Base-by-base conservation (phyloP, 2,113 vertebrate species). In the Pachycephala philippinensis region DNA sequence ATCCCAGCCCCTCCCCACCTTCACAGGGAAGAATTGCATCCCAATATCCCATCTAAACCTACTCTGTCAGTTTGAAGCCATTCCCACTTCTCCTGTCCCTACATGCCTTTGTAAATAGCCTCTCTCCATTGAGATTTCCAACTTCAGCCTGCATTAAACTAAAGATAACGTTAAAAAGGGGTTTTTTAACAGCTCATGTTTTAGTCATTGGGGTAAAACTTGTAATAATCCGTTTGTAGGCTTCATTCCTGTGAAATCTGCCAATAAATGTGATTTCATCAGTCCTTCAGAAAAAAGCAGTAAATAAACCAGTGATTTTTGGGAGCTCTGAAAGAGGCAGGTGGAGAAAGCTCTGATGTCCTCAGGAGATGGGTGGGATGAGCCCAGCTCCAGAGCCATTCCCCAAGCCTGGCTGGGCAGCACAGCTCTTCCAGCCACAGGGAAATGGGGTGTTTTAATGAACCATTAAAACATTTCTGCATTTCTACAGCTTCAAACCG, bases 11-110 rank as follows among this genome's bases (percentile, higher is more conserved):
- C 15, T 59, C 5, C 3, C 7, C 45, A 59, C 12, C 53, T 27
- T n/a, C 9, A 0, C 15, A 61, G n/a, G 8, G 3, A n/a, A 6
- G 1, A 5, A 78, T 61, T 70, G 2, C 10, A 13, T 16, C 47
- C 47, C 54, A 45, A 14, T 5, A 30, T 54, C 11, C 47, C 28
- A 45, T 17, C 47, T 3, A 23, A 3, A 3, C 19, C 74, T 24
- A 2, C 23, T 11, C 54, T 33, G 33, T 4, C 64, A 61, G n/a
- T 9, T 13, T 10, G 23, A 53, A 78, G 39, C 74, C 47, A 20
- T 61, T 6, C 44, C 61, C 42, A 47, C 61, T 15, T 33, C 26
- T 86, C 74, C n/a, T 78, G 64, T 54, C 4, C 0, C n/a, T 11
- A 28, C 47, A 54, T 4, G 54, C 47, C 84, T 53, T 28, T 69